A percentile compares a stretch with the other conserved stretches of the same genome.
These are phyloP conservation scores for Dasyornis broadbenti DNA, from an alignment of 2,113 vertebrate species.

Conservation along the genomic window DNA sequence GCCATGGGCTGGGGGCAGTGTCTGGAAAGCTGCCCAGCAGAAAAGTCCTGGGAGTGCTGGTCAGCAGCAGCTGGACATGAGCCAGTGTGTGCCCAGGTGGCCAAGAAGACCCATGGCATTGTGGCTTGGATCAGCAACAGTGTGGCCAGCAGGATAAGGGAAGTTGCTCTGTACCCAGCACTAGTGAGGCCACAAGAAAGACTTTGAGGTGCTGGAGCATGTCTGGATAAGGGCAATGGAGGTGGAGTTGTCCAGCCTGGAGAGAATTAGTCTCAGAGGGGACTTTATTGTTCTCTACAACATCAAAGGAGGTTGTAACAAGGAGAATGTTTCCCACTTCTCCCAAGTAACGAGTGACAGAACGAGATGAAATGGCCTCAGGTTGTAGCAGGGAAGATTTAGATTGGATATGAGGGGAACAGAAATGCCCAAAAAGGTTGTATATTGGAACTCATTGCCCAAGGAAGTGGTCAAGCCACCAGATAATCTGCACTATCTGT, in stretches of 20 bases:
- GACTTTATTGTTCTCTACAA: background rate
- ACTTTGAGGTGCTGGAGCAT: background rate
- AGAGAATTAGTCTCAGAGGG: background rate
- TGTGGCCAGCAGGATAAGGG: background rate
- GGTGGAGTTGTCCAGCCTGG: background rate
- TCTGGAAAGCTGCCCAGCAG: background rate
- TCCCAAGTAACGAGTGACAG: background rate
- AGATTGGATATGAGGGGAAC: background rate
- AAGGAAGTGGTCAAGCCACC: background rate
- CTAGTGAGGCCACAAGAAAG: background rate
- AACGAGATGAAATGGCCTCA: background rate
- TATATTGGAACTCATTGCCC: background rate
- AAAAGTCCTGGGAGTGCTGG: background rate
- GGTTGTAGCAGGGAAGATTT: background rate
- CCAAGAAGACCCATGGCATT: accelerated
- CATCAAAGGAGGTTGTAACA: background rate
- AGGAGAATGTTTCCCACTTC: background rate
- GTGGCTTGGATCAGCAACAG: accelerated
- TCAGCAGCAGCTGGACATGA: background rate
- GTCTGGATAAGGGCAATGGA: background rate
- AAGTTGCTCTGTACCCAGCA: no score
- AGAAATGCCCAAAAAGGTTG: background rate
- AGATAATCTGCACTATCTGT: background rate
- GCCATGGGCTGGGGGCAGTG: background rate
- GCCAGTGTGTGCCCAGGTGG: background rate